Percentiles rank a stretch among this genome's conserved stretches.
phyloP scores from a whole-genome alignment of 2,888 invertebrate genomes.

The Gastrophysa polygoni region DNA sequence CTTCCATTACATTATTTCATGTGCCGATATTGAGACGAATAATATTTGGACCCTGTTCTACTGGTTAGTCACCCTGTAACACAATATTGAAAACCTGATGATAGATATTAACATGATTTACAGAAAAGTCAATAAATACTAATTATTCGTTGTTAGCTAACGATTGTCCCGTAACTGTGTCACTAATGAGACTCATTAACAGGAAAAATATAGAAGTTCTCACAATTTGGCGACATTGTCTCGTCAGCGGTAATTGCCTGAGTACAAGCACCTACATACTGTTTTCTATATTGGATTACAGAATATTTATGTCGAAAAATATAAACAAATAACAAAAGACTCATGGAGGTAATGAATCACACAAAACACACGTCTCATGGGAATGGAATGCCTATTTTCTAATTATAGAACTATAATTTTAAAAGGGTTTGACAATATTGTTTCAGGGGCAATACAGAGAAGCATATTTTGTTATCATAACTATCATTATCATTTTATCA shows the following conservation, averaged over 20 bases:
- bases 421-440: too few relatives aligned
- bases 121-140: neutral
- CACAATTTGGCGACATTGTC: neutral
- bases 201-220: neutral
- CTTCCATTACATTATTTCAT: too few relatives aligned
- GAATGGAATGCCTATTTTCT: neutral
- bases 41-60: too few relatives aligned
- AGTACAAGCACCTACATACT: too few relatives aligned
- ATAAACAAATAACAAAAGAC: neutral
- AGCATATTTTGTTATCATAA: too few relatives aligned
- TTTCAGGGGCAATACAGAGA: too few relatives aligned
- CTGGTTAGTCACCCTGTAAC: too few relatives aligned
- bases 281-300: neutral
- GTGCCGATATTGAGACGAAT: too few relatives aligned
- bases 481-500: too few relatives aligned
- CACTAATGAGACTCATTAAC: neutral
- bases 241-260: neutral
- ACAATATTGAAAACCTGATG: too few relatives aligned
- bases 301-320: neutral
- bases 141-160: neutral
- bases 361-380: neutral
- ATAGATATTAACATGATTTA: neutral
- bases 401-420: too few relatives aligned
- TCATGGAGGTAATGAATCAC: neutral
- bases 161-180: too few relatives aligned